phyloP scores from a whole-genome alignment of 2,888 invertebrate species.

The Epinotia ramella region DNA sequence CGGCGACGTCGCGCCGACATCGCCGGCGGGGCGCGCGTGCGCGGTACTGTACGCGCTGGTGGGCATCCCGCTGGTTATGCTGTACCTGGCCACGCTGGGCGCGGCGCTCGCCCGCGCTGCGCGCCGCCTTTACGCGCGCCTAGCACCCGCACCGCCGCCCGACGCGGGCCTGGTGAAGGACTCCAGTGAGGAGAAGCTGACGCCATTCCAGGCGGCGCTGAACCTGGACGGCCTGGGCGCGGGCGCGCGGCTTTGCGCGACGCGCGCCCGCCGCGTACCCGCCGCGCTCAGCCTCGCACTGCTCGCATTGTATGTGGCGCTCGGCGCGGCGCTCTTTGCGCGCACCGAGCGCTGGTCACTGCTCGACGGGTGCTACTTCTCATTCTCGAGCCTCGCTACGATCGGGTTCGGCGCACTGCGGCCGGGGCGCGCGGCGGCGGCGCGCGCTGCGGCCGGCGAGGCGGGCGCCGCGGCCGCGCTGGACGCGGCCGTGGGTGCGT shows the following conservation, averaged over 20 bases:
- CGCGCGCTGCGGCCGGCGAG: constrained; percentile 66
- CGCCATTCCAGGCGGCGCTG: constrained; percentile 78
- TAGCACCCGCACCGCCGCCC: constrained; percentile 50
- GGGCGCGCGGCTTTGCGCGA: constrained; percentile 83
- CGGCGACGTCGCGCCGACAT: constrained; percentile 93
- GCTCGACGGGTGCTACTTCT: constrained; percentile 94
- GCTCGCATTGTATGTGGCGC: constrained; percentile 93
- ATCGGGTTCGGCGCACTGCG: constrained; percentile 93
- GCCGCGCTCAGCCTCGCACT: constrained; percentile 94
- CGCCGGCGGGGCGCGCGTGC: constrained; percentile 91
- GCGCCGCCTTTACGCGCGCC: constrained; percentile 56
- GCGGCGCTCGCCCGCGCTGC: constrained; percentile 89
- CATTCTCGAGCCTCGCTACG: constrained; percentile 91
- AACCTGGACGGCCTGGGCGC: constrained; percentile 74
- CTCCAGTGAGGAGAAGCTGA: constrained; percentile 60
- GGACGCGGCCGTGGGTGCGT: constrained; percentile 90
- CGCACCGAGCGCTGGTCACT: constrained; percentile 96
- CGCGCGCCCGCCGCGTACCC: constrained; percentile 91
- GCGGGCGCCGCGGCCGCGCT: constrained; percentile 73
- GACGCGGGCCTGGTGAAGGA: constrained; percentile 60
- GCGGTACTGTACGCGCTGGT: constrained; percentile 94
- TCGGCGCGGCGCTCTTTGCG: constrained; percentile 95
- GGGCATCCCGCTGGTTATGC: constrained; percentile 94
- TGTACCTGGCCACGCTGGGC: constrained; percentile 95
- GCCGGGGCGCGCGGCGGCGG: constrained; percentile 85